Conservation (phyloP, 2,888 invertebrate species). For the Adela reaumurella region DNA sequence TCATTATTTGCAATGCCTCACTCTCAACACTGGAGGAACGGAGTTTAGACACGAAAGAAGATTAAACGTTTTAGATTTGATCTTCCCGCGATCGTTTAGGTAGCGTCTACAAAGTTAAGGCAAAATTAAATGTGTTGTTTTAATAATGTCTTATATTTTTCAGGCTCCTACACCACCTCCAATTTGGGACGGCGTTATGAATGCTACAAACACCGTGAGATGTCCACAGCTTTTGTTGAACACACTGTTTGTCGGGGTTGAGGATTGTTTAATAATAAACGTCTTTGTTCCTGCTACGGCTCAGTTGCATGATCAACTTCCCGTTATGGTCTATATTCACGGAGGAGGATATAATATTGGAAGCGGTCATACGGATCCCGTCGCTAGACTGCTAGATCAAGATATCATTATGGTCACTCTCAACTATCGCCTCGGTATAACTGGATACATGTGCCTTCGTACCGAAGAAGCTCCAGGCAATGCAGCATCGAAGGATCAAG, state of each 20-base stretch:
- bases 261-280: slow-evolving; percentile 4
- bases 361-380: background rate
- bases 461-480: slow-evolving; percentile 10
- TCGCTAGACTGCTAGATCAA: background rate
- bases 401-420: slow-evolving; percentile 3
- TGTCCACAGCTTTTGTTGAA: background rate
- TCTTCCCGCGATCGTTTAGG: too few species aligned
- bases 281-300: slow-evolving; percentile 1
- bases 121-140: too few species aligned
- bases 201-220: slow-evolving; percentile 1
- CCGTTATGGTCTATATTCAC: slow-evolving; percentile 1
- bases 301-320: too few species aligned
- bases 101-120: too few species aligned
- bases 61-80: too few species aligned
- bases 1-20: too few species aligned
- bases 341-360: slow-evolving; percentile 1
- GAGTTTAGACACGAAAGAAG: too few species aligned
- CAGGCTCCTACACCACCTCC: slow-evolving; percentile 1
- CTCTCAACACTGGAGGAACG: too few species aligned
- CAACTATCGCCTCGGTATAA: slow-evolving; percentile 8
- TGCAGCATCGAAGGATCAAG: slow-evolving; percentile 7
- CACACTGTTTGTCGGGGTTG: background rate
- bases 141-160: background rate
- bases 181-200: background rate
- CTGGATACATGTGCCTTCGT: slow-evolving; percentile 9